These are phyloP conservation scores for Leucania comma DNA, from an alignment of 2,888 invertebrate genomes.

Conservation along the genomic window DNA sequence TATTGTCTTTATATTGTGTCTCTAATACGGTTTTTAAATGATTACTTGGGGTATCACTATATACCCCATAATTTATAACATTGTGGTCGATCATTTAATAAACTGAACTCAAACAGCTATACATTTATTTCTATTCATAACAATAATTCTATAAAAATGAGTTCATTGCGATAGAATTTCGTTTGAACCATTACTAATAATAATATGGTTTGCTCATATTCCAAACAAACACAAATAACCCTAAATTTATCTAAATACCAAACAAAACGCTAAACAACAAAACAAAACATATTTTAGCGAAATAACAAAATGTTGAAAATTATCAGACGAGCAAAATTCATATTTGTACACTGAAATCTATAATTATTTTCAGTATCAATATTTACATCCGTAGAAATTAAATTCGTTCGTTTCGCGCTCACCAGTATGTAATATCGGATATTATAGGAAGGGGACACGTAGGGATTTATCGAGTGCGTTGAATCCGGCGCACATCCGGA, in stretches of 20 bases:
- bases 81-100: not conserved
- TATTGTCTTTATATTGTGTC: too few relatives aligned
- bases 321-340: conserved; percentile 17
- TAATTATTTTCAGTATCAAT: conserved; percentile 44
- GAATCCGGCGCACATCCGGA: conserved; percentile 75
- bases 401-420: conserved; percentile 12
- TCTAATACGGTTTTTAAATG: too few relatives aligned
- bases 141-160: not conserved
- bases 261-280: not conserved
- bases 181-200: not conserved
- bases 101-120: not conserved
- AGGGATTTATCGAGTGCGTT: conserved; percentile 71
- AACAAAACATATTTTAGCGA: conserved; percentile 10
- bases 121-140: not conserved
- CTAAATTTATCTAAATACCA: not conserved
- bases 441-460: conserved; percentile 67
- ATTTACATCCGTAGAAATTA: conserved; percentile 33
- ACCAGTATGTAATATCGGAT: conserved; percentile 54
- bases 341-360: conserved; percentile 34
- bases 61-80: not conserved
- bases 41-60: too few relatives aligned
- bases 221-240: not conserved
- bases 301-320: conserved; percentile 15
- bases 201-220: conserved; percentile 1
- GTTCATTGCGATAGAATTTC: too few relatives aligned